Evolutionary conservation across 2,113 vertebrate genomes (phyloP), one percentile per base, ranked within the genome.

Genomic region (Syngnathoides biaculeatus): DNA sequence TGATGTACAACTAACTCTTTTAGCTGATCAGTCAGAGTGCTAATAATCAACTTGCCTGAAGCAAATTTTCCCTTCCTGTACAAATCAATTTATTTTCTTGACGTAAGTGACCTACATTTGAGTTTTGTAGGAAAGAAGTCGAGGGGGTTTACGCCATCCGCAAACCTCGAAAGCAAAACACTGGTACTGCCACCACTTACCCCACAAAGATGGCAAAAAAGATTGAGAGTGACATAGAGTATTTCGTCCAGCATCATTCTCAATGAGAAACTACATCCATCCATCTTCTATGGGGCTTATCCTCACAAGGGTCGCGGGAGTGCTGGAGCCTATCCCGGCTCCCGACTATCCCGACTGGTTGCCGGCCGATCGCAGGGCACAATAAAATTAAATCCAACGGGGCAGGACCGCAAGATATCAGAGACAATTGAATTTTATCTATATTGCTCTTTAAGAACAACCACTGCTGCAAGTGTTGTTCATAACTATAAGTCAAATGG

Each of bases 111-210:
- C 55, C 55, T 57, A 57, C 26, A 57, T 57, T 57, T 15, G 30
- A 57, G 7, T 57, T 55, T 57, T 19, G 55, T 26, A 17, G 55
- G 26, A 56, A 56, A 56, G 27, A 27, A 8, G 24, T 30, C 15
- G 55, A n/a, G 6, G 12, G 48, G 20, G 55, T 27, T 30, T 30
- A 30, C 55, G 14, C 14, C 26, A 57, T 57, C 55, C 26, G 55
- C 55, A 57, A 57, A 30, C 55, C 55, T 15, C 55, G 14, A 57
- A 57, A 57, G 55, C 55, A 57, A 57, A 57, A 57, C 26, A 57
- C 14, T 15, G 30, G 26, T 30, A 30, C 26, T 30, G 26, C 55
- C 55, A 57, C 55, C 30, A 30, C 13, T 30, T 15, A 57, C 55
- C 30, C 26, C 52, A 26, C 52, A 55, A 55, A 55, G 10, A 26